A percentile compares a stretch with the other conserved stretches of the same genome.
These are phyloP conservation scores for Oriolus oriolus DNA, from an alignment of 2,113 vertebrate genomes.

Conservation along the genomic window DNA sequence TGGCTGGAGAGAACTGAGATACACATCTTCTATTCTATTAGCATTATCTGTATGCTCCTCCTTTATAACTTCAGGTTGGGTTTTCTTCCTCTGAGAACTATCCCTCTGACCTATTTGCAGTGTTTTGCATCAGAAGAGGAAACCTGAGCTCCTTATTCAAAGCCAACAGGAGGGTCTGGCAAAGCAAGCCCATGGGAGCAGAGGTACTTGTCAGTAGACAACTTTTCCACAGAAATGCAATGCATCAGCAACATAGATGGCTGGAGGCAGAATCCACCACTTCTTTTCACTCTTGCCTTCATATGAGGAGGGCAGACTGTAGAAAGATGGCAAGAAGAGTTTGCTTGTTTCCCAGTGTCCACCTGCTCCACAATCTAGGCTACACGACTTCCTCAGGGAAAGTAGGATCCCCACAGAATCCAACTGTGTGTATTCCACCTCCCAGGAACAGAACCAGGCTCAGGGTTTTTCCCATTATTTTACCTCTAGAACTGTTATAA, in stretches of 20 bases:
- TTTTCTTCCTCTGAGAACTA: neutral
- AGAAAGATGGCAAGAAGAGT: neutral
- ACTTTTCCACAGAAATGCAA: neutral
- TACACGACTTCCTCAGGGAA: neutral
- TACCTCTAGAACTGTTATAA: neutral
- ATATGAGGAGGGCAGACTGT: neutral
- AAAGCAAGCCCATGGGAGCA: neutral
- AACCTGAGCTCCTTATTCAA: neutral
- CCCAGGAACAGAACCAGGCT: neutral
- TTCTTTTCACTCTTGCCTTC: neutral
- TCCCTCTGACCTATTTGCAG: neutral
- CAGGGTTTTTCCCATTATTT: neutral
- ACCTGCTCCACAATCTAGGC: neutral
- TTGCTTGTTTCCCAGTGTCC: neutral
- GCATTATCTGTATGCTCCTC: neutral
- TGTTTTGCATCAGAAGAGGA: neutral
- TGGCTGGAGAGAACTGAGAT: neutral
- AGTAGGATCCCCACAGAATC: neutral
- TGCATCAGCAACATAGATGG: neutral
- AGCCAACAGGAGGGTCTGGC: neutral
- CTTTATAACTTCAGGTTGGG: neutral
- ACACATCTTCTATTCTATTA: neutral
- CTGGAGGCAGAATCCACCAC: neutral
- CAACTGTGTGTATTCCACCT: neutral
- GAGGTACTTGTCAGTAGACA: neutral